phyloP scores from a whole-genome alignment of 1,140 invertebrate genomes.

The Amphibalanus amphitrite region DNA sequence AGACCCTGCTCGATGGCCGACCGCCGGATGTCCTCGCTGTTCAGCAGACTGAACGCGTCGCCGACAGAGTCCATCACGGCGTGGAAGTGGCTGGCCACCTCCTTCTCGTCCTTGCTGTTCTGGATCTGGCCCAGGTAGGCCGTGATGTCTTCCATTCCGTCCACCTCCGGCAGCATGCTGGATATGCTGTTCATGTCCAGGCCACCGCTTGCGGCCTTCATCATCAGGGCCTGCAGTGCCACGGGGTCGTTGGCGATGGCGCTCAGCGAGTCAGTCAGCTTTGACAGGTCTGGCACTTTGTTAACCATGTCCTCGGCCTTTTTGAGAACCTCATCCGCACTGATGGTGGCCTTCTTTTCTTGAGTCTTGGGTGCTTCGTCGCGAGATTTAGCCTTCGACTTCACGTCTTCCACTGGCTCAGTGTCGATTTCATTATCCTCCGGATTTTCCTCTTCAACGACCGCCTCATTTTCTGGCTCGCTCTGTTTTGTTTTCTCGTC shows the following conservation, averaged over 20 bases:
- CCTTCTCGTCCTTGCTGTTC: neutral
- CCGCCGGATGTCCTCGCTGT: neutral
- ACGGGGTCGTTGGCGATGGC: neutral
- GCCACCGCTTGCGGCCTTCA: neutral
- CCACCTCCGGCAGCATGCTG: neutral
- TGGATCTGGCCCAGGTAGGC: neutral
- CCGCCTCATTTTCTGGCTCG: neutral
- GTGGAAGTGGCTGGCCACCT: neutral
- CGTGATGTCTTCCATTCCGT: neutral
- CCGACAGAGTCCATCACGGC: neutral
- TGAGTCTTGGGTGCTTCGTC: neutral
- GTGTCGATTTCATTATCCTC: neutral
- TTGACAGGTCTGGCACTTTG: neutral
- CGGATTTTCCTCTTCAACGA: neutral
- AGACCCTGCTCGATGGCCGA: neutral
- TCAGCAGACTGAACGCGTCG: neutral
- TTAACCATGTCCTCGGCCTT: neutral
- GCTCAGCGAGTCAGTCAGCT: neutral
- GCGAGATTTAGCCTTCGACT: neutral
- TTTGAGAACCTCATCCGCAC: neutral
- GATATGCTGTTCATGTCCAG: neutral
- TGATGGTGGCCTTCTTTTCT: neutral
- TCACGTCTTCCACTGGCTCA: neutral
- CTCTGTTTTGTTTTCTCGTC: neutral
- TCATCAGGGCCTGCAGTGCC: neutral